phyloP scores from a whole-genome alignment of 2,113 vertebrate genomes.

The Hucho hucho region DNA sequence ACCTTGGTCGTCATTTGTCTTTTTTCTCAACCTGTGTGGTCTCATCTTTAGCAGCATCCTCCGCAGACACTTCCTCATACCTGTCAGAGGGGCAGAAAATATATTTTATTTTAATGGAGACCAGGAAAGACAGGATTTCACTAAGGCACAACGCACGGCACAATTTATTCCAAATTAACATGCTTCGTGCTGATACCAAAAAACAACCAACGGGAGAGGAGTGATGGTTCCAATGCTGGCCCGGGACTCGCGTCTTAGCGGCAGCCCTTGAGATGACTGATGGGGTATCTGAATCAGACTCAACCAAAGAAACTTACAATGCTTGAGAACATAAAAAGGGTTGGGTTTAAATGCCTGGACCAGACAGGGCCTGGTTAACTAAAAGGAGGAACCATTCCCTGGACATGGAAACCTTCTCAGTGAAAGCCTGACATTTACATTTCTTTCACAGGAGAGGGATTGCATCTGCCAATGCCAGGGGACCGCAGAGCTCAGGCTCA shows the following conservation, averaged over 20 bases:
- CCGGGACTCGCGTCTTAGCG: no score
- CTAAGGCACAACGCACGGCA: neutral
- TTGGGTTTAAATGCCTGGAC: neutral
- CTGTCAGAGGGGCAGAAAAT: constrained; percentile 38
- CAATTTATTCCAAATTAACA: neutral
- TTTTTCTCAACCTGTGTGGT: constrained; percentile 67
- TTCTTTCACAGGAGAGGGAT: neutral
- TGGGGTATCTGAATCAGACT: no score
- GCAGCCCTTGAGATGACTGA: no score
- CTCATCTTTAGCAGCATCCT: constrained; percentile 59
- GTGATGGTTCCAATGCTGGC: no score
- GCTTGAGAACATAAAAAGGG: no score
- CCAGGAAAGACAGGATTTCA: neutral
- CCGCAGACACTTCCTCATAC: constrained; percentile 70
- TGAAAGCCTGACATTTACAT: neutral
- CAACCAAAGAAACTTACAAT: no score
- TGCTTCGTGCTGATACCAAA: no score
- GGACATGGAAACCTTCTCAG: no score
- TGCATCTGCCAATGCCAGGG: neutral
- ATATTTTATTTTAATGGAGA: no score
- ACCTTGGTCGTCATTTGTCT: constrained; percentile 57
- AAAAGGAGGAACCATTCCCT: no score
- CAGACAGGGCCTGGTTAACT: neutral
- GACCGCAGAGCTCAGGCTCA: no score
- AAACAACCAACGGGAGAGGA: no score